Evolutionary conservation across 2,113 vertebrate species (phyloP).

Genomic region (Oncorhynchus kisutch): DNA sequence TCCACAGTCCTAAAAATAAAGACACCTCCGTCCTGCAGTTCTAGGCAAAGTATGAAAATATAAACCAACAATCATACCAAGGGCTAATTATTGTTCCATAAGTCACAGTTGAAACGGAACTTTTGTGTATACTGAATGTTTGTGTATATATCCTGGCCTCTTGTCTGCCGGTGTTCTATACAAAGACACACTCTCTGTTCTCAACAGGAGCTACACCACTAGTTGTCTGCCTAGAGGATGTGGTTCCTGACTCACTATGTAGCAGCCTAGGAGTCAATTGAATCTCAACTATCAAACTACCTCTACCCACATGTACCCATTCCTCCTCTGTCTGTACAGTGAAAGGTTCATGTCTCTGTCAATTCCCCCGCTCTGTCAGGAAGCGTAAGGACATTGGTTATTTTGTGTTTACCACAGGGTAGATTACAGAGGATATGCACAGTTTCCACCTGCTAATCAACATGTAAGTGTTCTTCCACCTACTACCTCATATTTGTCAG

Average conservation of each 20-base stretch:
- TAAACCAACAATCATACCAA: too few relatives aligned
- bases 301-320: background rate
- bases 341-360: conserved; percentile 2
- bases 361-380: conserved; percentile 21
- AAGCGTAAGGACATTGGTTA: conserved; percentile 3
- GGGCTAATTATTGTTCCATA: too few relatives aligned
- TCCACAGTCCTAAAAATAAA: conserved; percentile 18
- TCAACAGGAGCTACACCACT: background rate
- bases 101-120: too few relatives aligned
- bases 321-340: background rate
- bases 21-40: conserved; percentile 17
- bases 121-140: too few relatives aligned
- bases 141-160: background rate
- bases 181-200: background rate
- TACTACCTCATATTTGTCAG: conserved; percentile 57
- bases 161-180: background rate
- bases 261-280: background rate
- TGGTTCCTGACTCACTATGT: conserved; percentile 15
- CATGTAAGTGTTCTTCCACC: conserved; percentile 33
- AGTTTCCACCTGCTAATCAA: conserved; percentile 48
- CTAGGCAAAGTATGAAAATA: background rate
- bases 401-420: conserved; percentile 50
- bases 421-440: conserved; percentile 20
- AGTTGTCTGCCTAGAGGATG: conserved; percentile 11
- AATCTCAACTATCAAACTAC: background rate